Evolutionary conservation across 2,888 invertebrate species (phyloP).

Genomic region (Macrophya annulata): DNA sequence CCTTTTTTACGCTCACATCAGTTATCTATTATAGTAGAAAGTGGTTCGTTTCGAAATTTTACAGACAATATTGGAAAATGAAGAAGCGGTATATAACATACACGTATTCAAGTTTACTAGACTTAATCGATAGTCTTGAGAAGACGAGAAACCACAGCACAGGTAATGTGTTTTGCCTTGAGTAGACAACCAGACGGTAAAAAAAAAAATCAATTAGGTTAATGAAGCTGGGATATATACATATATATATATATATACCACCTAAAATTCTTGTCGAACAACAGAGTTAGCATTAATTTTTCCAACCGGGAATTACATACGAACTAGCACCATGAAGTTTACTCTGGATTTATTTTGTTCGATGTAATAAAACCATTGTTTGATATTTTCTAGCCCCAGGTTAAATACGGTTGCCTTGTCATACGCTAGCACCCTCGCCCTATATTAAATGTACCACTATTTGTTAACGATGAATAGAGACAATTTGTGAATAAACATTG

Average conservation of each 20-base stretch:
- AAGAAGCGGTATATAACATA: not conserved
- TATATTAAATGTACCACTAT: not conserved
- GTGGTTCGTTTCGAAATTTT: not conserved
- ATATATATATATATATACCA: too few relatives aligned
- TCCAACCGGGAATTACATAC: not conserved
- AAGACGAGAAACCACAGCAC: not conserved
- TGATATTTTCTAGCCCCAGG: not conserved
- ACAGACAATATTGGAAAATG: not conserved
- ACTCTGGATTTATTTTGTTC: slow-evolving; percentile 9
- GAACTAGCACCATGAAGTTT: not conserved
- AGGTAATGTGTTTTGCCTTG: not conserved
- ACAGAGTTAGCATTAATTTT: not conserved
- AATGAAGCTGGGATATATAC: not conserved
- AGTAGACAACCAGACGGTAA: not conserved
- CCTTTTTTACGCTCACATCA: not conserved
- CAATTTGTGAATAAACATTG: slow-evolving; percentile 27
- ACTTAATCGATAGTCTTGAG: not conserved
- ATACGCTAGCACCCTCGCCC: not conserved
- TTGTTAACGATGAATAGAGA: not conserved
- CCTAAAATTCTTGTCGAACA: not conserved
- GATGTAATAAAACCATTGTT: slow-evolving; percentile 17
- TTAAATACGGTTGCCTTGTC: slow-evolving; percentile 4
- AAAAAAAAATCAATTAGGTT: slow-evolving; percentile 10
- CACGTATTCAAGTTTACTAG: not conserved
- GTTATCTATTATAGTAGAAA: not conserved